Evolutionary conservation across 1,140 invertebrate species (phyloP).

Genomic region (Halesus radiatus): DNA sequence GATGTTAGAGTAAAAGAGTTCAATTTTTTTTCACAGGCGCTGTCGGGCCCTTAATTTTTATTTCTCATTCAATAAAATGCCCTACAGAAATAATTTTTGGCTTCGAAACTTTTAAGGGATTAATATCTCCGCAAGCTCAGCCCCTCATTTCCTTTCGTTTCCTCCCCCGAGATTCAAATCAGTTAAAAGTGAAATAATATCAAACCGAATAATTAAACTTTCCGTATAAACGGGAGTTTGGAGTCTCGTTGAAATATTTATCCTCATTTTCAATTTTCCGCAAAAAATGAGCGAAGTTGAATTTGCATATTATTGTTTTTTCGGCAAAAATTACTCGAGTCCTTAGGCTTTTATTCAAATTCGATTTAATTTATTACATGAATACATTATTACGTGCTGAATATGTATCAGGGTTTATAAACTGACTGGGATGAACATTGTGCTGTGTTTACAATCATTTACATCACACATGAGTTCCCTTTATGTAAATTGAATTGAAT

Average conservation of each 20-base stretch:
- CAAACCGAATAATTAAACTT: neutral
- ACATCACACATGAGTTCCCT: neutral
- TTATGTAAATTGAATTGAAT: neutral
- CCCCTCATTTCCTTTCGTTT: too few relatives aligned
- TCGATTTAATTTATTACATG: neutral
- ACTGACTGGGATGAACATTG: neutral
- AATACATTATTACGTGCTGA: neutral
- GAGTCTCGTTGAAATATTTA: neutral
- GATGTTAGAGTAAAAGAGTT: too few relatives aligned
- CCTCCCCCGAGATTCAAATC: too few relatives aligned
- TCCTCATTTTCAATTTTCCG: neutral
- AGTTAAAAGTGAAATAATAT: neutral
- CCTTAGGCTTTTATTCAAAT: neutral
- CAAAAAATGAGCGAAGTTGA: neutral
- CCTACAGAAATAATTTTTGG: too few relatives aligned
- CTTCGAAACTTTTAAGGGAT: too few relatives aligned
- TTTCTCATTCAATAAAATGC: too few relatives aligned
- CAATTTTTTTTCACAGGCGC: too few relatives aligned
- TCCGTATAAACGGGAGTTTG: neutral
- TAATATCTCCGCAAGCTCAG: too few relatives aligned
- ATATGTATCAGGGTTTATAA: neutral
- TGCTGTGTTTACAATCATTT: neutral
- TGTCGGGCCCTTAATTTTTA: too few relatives aligned
- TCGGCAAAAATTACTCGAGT: neutral
- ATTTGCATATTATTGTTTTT: constrained; percentile 4